phyloP scores from a whole-genome alignment of 2,113 vertebrate species.

The Phylloscopus trochiloides region DNA sequence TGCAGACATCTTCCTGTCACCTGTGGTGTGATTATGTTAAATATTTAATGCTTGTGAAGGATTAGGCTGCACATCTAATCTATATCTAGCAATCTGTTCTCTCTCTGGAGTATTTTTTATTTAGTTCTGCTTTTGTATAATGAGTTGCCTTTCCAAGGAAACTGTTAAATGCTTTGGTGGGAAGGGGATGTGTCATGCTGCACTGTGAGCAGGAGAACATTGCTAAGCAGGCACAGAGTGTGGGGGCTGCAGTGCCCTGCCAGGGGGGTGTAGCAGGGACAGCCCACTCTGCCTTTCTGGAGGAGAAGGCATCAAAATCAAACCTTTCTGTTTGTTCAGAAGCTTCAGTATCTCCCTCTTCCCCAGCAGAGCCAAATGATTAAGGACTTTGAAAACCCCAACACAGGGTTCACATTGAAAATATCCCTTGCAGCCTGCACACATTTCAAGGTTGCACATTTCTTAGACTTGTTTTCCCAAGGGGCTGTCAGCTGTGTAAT shows the following conservation, averaged over 20 bases:
- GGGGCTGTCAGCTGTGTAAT: conserved; percentile 33
- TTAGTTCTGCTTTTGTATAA: conserved; percentile 69
- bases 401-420: background rate
- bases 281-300: background rate
- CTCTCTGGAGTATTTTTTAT: conserved; percentile 73
- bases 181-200: background rate
- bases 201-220: background rate
- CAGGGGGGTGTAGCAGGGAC: background rate
- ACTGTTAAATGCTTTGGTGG: conserved; percentile 14
- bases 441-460: conserved; percentile 1
- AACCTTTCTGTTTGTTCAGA: background rate
- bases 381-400: background rate
- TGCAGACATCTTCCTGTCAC: conserved; percentile 74
- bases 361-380: background rate
- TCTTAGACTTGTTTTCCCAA: conserved; percentile 42
- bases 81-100: conserved; percentile 77
- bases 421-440: background rate
- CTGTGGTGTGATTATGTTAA: conserved; percentile 74
- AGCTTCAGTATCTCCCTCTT: background rate
- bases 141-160: conserved; percentile 67
- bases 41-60: conserved; percentile 79
- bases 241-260: background rate
- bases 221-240: background rate
- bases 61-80: conserved; percentile 74
- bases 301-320: background rate